phyloP scores from a whole-genome alignment of 2,888 invertebrate genomes.

The Chelonus formosanus region DNA sequence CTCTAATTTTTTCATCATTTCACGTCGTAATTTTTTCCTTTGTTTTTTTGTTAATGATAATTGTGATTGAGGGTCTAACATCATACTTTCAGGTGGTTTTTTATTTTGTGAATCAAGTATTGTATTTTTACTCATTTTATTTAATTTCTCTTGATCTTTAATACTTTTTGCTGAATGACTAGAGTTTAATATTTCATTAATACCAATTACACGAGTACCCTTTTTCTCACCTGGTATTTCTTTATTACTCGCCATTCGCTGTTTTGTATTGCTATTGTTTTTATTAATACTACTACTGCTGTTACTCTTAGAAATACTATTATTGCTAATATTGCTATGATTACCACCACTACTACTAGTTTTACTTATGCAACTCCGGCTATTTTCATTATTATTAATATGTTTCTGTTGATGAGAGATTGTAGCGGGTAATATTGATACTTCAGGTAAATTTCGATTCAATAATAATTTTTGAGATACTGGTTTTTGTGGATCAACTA shows the following conservation, averaged over 20 bases:
- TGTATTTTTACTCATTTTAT: constrained; percentile 27
- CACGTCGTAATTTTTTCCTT: constrained; percentile 57
- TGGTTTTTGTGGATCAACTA: constrained; percentile 63
- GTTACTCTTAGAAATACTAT: constrained; percentile 42
- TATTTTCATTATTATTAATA: no score
- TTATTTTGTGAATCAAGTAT: constrained; percentile 37
- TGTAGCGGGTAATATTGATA: constrained; percentile 59
- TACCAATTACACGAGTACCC: constrained; percentile 31
- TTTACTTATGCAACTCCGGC: constrained; percentile 41
- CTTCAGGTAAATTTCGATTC: constrained; percentile 59
- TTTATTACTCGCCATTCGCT: constrained; percentile 28
- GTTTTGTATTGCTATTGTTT: constrained; percentile 41
- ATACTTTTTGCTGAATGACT: constrained; percentile 26
- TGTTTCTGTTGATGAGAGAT: constrained; percentile 17
- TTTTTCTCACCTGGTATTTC: constrained; percentile 43
- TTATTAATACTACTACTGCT: constrained; percentile 44
- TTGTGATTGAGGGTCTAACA: constrained; percentile 25
- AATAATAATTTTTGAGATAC: constrained; percentile 52
- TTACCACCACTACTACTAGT: no score
- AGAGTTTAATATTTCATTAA: constrained; percentile 26
- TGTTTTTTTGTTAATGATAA: constrained; percentile 62
- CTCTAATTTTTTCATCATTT: constrained; percentile 58
- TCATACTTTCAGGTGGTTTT: no score
- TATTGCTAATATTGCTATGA: constrained; percentile 19
- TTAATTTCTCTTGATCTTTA: constrained; percentile 15